These are phyloP conservation scores for Xanthorhoe designata DNA, from an alignment of 2,888 invertebrate genomes.

Conservation along the genomic window DNA sequence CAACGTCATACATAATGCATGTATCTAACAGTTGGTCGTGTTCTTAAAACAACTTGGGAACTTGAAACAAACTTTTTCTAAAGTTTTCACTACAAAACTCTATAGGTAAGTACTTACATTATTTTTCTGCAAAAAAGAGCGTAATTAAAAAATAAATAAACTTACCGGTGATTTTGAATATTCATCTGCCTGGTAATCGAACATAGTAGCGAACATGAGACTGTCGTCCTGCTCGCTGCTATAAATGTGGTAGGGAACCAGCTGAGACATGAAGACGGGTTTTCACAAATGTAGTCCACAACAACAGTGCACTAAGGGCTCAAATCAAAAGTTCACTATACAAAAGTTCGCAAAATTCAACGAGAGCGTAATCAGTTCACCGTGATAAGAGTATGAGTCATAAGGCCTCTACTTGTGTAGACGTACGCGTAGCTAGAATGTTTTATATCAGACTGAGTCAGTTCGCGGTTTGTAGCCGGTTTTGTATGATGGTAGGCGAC, in stretches of 20 bases:
- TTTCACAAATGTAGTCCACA: conserved; percentile 68
- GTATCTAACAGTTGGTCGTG: no score
- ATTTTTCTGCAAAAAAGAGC: not conserved
- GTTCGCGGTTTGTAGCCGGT: conserved; percentile 75
- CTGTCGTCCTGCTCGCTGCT: conserved; percentile 83
- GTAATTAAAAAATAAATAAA: conserved; percentile 38
- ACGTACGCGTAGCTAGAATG: conserved; percentile 79
- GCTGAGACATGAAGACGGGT: conserved; percentile 86
- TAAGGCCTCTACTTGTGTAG: conserved; percentile 63
- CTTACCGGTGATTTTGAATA: conserved; percentile 78
- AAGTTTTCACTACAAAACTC: not conserved
- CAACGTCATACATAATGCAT: not conserved
- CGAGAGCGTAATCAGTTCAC: conserved; percentile 64
- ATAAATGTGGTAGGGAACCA: conserved; percentile 84
- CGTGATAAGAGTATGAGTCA: conserved; percentile 82
- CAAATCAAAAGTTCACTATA: conserved; percentile 55
- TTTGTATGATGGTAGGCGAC: conserved; percentile 74
- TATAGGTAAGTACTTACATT: no score
- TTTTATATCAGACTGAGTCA: conserved; percentile 83
- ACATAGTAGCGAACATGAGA: conserved; percentile 85
- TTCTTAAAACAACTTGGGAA: not conserved
- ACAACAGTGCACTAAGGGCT: conserved; percentile 64
- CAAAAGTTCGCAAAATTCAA: conserved; percentile 63
- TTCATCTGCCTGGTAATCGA: conserved; percentile 81
- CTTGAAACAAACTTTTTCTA: not conserved